phyloP scores from a whole-genome alignment of 2,888 invertebrate genomes.

The Galeruca laticollis region DNA sequence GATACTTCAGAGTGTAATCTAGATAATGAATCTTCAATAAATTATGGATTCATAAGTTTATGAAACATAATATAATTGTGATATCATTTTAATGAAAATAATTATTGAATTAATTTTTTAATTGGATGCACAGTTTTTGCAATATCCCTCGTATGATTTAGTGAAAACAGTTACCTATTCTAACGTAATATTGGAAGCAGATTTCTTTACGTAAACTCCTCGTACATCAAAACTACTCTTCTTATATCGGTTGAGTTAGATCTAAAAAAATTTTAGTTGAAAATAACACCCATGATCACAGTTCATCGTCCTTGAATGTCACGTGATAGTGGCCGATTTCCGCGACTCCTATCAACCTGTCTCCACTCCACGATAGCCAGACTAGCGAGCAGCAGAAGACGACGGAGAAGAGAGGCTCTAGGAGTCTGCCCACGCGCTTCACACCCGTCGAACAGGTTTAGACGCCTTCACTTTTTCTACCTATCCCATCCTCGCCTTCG shows the following conservation, averaged over 20 bases:
- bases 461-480: constrained; percentile 67
- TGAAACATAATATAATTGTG: too few species aligned
- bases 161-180: neutral
- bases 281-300: constrained; percentile 37
- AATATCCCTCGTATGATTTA: neutral
- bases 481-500: constrained; percentile 44
- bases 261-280: constrained; percentile 21
- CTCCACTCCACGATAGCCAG: constrained; percentile 47
- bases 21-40: too few species aligned
- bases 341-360: constrained; percentile 54
- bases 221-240: constrained; percentile 5
- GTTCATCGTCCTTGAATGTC: constrained; percentile 57
- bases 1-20: too few species aligned
- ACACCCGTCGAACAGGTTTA: constrained; percentile 68
- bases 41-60: too few species aligned
- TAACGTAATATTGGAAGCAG: neutral
- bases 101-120: too few species aligned
- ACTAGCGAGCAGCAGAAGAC: constrained; percentile 38
- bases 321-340: constrained; percentile 53
- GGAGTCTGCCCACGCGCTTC: constrained; percentile 66
- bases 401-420: constrained; percentile 53
- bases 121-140: neutral
- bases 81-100: too few species aligned
- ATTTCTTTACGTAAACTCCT: neutral
- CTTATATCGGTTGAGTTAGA: constrained; percentile 1